Base-by-base conservation (phyloP, 1,140 invertebrate genomes). In the Stegodyphus mimosarum region DNA sequence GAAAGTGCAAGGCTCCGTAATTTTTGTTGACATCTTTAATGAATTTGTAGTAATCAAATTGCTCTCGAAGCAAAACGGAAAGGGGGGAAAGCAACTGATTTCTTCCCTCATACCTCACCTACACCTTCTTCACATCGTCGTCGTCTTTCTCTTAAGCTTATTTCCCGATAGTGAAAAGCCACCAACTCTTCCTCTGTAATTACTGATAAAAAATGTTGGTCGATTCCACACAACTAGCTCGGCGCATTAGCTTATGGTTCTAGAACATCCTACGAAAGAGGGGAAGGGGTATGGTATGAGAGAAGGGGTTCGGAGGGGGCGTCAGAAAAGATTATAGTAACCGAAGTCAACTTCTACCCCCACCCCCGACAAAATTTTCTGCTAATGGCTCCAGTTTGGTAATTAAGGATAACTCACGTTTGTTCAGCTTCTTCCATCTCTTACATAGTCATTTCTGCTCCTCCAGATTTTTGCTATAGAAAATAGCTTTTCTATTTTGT, bases 31-130 rank as follows among this genome's bases (percentile, higher is more conserved):
- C 81, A 76, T 70, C 81, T 76, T 84, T 84, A 84, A 84, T 84
- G 81, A 84, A 84, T 84, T 84, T 84, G 81, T 84, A 84, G 72
- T 84, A 84, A 84, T 84, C 81, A 84, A 84, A 84, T 84, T 84
- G 81, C 73, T 76, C 72, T 60, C 55, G 55, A 9, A 60, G 55
- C 55, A 60, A 60, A 60, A 60, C 55, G 55, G 55, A 60, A 60
- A 60, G 55, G 55, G 55, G 55, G 55, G 55, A 15, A 60, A 15
- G 55, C 9, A 60, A 15, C 9, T 11, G 9, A 60, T 15, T 15
- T 15, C 64, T 15, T 60, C 70, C 52, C 15, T 18, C n/a, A 6
- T 5, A 17, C 51, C 17, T 9, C 51, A n/a, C 17, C 67, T 70
- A 17, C 9, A 60, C 55, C 9, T 60, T 15, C 15, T 60, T 60